A percentile compares a stretch with the other conserved stretches of the same genome.
Evolutionary conservation across 2,797 vertebrate species (phyloP).

Genomic region (Iguana delicatissima): DNA sequence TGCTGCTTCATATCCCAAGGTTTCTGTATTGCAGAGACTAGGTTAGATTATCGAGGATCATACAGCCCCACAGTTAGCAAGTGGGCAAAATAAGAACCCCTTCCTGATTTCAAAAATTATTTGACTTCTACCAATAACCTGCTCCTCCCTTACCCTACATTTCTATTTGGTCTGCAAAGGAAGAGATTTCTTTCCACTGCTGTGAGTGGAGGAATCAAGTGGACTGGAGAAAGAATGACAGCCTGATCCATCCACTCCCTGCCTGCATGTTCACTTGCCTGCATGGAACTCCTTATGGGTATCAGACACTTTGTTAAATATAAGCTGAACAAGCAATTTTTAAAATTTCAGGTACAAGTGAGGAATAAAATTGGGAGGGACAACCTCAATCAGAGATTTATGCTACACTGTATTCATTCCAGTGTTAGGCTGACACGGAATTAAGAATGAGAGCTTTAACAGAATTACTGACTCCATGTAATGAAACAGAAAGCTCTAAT

Average conservation of each 20-base stretch:
- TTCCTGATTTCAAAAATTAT: not conserved
- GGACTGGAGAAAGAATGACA: no score
- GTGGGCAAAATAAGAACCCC: not conserved
- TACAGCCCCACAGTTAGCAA: not conserved
- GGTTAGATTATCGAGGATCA: not conserved
- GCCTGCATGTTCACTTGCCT: not conserved
- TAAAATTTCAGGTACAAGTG: not conserved
- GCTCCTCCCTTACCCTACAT: no score
- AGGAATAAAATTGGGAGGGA: not conserved
- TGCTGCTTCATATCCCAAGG: not conserved
- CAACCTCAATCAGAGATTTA: not conserved
- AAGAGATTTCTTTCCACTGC: not conserved
- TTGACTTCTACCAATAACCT: not conserved
- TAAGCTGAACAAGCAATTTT: not conserved
- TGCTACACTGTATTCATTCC: not conserved
- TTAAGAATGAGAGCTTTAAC: not conserved
- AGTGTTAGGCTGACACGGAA: not conserved
- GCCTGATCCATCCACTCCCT: not conserved
- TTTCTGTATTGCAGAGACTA: not conserved
- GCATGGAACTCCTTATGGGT: not conserved
- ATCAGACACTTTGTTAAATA: not conserved
- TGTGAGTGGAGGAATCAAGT: not conserved
- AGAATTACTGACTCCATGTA: not conserved
- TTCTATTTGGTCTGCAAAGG: no score
- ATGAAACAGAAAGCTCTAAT: slow-evolving; percentile 4